Evolutionary conservation across 2,797 vertebrate species (phyloP), one percentile per base, ranked within the genome.

Genomic region (Rhabdomys pumilio): DNA sequence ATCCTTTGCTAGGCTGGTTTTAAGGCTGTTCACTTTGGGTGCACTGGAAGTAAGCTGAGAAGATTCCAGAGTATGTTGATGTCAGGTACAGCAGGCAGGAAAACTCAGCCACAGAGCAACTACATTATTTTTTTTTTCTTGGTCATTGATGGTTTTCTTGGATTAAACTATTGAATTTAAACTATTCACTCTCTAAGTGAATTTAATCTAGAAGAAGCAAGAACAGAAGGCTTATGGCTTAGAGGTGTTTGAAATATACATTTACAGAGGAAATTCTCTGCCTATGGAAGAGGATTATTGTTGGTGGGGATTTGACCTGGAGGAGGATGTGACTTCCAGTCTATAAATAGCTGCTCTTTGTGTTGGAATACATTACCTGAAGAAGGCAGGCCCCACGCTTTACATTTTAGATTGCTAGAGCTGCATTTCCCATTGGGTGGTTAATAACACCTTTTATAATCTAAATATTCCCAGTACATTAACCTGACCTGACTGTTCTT

Each of bases 341-440:
- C 95, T 96, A 75, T 92, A 96, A 96, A 96, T 96, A 94, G 59
- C 89, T 86, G n/a, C 83, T 96, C 76, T 96, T 84, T 93, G 90
- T 84, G 24, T 77, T 97, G 79, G 95, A 93, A 95, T 84, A 67
- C 82, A 94, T 94, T 93, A 96, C 87, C n/a, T 61, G 31, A 73
- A 97, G 95, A 82, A 31, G 4, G 85, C 73, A 84, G 93, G 26
- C 92, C 93, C 90, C n/a, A 24, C 0, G 1, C 93, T 95, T 96
- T 94, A 93, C 55, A 47, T 86, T 91, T 96, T 79, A 63, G 96
- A 90, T 96, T 10, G 61, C 44, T 77, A 82, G 84, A 89, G 41
- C 53, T 95, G 89, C 29, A 53, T 96, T 98, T 93, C 89, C 87
- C 84, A 80, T 83, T 94, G 89, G 94, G 77, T 88, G 15, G 26